Conservation (phyloP, 2,888 invertebrate species). For the Nephrotoma guestfalica region DNA sequence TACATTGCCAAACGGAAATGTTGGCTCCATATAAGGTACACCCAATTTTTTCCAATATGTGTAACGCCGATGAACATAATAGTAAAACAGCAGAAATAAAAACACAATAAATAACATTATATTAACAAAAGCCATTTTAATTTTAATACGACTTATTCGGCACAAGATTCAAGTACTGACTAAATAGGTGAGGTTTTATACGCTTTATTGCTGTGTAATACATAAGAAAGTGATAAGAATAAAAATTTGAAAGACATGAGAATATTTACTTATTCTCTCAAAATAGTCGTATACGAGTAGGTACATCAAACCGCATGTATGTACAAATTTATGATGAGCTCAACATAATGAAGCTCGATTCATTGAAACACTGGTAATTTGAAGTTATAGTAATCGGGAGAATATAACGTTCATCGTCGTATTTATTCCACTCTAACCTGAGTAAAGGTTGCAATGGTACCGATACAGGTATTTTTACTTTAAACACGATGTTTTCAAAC, state of each 20-base stretch:
- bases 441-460: too few relatives aligned
- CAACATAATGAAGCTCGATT: too few relatives aligned
- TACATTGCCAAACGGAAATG: constrained; percentile 12
- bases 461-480: too few relatives aligned
- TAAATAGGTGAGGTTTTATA: neutral
- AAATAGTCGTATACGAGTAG: neutral
- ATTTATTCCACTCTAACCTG: too few relatives aligned
- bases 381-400: too few relatives aligned
- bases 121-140: neutral
- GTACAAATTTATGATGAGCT: too few relatives aligned
- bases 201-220: too few relatives aligned
- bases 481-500: too few relatives aligned
- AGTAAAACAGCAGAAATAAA: neutral
- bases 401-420: too few relatives aligned
- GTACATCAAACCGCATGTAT: too few relatives aligned
- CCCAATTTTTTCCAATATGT: constrained; percentile 11
- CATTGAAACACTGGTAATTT: too few relatives aligned
- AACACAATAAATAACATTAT: neutral
- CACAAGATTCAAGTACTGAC: neutral
- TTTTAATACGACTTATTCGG: neutral
- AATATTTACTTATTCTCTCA: neutral
- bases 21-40: constrained; percentile 10
- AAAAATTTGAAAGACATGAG: neutral
- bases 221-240: too few relatives aligned
- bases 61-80: constrained; percentile 1